Evolutionary conservation across 2,888 invertebrate genomes (phyloP), one percentile per base, ranked within the genome.

Genomic region (Allygus modestus): DNA sequence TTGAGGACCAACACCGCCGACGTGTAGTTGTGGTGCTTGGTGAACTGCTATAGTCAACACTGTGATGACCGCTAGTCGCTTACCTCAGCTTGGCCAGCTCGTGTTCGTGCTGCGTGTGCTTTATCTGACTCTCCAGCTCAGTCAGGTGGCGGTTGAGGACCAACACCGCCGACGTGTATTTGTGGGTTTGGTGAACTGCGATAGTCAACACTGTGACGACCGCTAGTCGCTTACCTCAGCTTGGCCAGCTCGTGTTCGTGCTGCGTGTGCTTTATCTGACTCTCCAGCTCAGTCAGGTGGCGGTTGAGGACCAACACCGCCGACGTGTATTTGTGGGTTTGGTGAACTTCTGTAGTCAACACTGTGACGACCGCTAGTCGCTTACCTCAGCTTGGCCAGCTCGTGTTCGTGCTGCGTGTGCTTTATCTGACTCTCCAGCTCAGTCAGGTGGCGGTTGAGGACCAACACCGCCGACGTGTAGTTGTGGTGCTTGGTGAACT

Each of bases 291-390:
- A 84, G 93, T 93, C n/a, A 89, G 87, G 85, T 89, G 89, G 87
- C 94, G 91, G 89, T 94, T 94, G 37, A 94, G 92, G 81, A 94
- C 94, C 87, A 97, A 91, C 87, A 97, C 95, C 75, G 96, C 97
- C 90, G 97, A 97, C 86, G 96, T 96, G 90, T 97, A 98, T 91
- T 97, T 96, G 81, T 94, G 93, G 90, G 97, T 85, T 94, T 93
- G 0, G 97, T 97, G 90, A 98, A 98, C 92, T 97, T 97, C n/a
- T n/a, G n/a, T n/a, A n/a, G n/a, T n/a, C n/a, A n/a, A n/a, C 9
- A 37, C 37, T 37, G 9, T 37, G 37, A 37, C 37, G 37, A 37
- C 37, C 37, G 37, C 9, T 37, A 9, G 4, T 37, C 37, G 37
- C 37, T 9, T 90, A 94, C 95, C 95, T 92, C 69, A 96, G 92